These are phyloP conservation scores for Ptilonorhynchus violaceus DNA, from an alignment of 2,113 vertebrate genomes.

Conservation along the genomic window DNA sequence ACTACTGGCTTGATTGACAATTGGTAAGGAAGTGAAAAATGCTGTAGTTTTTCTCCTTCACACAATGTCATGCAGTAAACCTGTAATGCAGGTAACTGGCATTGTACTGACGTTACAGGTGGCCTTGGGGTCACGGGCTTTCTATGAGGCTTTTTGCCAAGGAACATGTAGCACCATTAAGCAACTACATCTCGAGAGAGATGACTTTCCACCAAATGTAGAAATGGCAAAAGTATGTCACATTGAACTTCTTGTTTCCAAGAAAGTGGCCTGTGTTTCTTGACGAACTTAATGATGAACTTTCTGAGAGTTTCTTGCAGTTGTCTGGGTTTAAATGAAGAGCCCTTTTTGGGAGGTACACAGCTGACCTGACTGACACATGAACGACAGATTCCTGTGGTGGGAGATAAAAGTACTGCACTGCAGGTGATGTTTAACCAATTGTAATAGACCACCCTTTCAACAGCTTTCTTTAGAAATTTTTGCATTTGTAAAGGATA, in stretches of 20 bases:
- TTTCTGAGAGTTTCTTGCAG: not conserved
- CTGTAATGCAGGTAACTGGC: not conserved
- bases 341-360: not conserved
- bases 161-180: not conserved
- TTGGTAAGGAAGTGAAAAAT: not conserved
- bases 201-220: not conserved
- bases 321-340: not conserved
- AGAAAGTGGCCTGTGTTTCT: not conserved
- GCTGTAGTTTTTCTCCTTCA: not conserved
- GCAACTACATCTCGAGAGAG: accelerated
- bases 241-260: not conserved
- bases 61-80: not conserved
- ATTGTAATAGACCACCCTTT: not conserved
- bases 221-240: not conserved
- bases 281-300: not conserved
- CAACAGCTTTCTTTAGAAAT: not conserved
- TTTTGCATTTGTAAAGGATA: not conserved
- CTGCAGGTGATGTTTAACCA: not conserved
- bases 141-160: not conserved
- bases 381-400: not conserved
- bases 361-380: not conserved
- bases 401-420: not conserved
- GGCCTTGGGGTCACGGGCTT: not conserved
- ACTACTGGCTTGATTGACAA: not conserved
- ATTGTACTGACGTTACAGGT: not conserved